Evolutionary conservation across 2,797 vertebrate genomes (phyloP), one percentile per base, ranked within the genome.

Genomic region (Propithecus deckenii): DNA sequence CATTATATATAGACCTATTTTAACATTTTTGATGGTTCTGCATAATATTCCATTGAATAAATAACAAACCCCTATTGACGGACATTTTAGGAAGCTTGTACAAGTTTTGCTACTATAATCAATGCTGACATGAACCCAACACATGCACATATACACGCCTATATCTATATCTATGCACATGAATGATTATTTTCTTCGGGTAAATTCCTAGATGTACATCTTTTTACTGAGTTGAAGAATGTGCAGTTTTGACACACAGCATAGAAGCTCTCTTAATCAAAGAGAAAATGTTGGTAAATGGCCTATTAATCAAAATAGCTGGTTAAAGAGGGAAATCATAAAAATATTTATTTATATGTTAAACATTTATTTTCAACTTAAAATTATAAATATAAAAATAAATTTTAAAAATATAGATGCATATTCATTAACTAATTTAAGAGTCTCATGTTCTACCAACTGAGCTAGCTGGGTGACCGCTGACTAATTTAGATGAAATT

Each of bases 61-160:
- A 28, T 79, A 90, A 86, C 35, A 41, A 69, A 79, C 7, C 10
- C 35, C 63, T 35, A 50, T 17, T 52, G 80, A 76, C 38, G 43
- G 46, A 86, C 63, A 91, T 95, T 79, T 86, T 86, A 43, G 28
- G 63, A 90, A 90, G 61, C n/a, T 78, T 94, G 50, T 76, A 90
- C 23, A 59, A 43, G n/a, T 78, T 94, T 76, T 78, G 61, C 32
- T 71, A 11, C 38, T 85, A 22, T 79, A 86, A 79, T 71, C 63
- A 72, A 63, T 86, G 30, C 63, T 8, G 18, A 46, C 17, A 30
- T 50, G 20, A 32, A 83, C 32, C 50, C 52, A n/a, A 76, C 43
- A 63, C 10, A 75, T 15, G 52, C 32, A 57, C 13, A 89, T 52
- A 48, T 22, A 69, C 5, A 43, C 25, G 72, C 13, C 25, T 52